Percentiles rank a stretch among this genome's conserved stretches.
phyloP scores from a whole-genome alignment of 1,140 invertebrate species.

The Arion vulgaris region DNA sequence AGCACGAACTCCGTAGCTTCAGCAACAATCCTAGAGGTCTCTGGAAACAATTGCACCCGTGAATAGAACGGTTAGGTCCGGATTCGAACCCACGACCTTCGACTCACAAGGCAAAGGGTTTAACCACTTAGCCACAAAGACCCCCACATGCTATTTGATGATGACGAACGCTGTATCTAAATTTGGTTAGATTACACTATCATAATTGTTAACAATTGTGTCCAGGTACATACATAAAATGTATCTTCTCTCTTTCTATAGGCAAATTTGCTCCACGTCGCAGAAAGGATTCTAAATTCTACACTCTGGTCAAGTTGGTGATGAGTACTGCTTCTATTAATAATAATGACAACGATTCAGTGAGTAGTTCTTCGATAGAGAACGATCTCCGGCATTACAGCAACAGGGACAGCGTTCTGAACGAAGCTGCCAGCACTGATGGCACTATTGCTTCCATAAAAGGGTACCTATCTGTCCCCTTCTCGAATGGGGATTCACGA shows the following conservation, averaged over 20 bases:
- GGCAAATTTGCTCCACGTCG: conserved; percentile 48
- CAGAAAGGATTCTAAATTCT: conserved; percentile 53
- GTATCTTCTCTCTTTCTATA: conserved; percentile 8
- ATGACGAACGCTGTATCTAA: too few relatives aligned
- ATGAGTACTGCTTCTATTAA: conserved; percentile 50
- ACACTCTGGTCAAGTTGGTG: conserved; percentile 52
- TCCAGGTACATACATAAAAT: too few relatives aligned
- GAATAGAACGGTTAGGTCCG: too few relatives aligned
- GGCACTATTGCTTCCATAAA: conserved; percentile 43
- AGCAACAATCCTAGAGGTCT: too few relatives aligned
- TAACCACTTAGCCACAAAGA: too few relatives aligned
- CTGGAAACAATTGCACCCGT: too few relatives aligned
- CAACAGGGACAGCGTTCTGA: conserved; percentile 47
- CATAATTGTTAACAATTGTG: too few relatives aligned
- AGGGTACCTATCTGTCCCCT: conserved; percentile 41
- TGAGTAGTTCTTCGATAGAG: conserved; percentile 49
- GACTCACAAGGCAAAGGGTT: too few relatives aligned
- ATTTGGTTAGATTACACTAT: too few relatives aligned
- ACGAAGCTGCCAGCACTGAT: conserved; percentile 45
- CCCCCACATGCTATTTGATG: too few relatives aligned
- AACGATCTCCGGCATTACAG: conserved; percentile 47
- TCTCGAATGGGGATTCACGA: background rate
- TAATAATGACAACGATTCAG: conserved; percentile 44
- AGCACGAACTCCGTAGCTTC: too few relatives aligned
- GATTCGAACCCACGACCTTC: too few relatives aligned